These are phyloP conservation scores for Pegoplata infirma DNA, from an alignment of 2,888 invertebrate genomes.

Conservation along the genomic window DNA sequence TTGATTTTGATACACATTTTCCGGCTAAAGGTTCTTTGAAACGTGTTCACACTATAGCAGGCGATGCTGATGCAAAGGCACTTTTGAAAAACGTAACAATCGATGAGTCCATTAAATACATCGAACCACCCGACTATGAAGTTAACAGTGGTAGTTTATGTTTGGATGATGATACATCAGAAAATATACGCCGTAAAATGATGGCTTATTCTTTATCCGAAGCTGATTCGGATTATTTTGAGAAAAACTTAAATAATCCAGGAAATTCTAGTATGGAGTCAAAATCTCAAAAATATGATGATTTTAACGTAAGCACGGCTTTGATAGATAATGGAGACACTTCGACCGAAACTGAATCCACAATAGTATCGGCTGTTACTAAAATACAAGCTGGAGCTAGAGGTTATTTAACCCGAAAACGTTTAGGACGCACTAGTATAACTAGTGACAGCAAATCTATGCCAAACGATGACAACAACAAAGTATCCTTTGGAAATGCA, in stretches of 20 bases:
- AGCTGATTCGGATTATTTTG: slow-evolving; percentile 74
- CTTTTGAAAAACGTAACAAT: slow-evolving; percentile 69
- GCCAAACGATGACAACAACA: slow-evolving; percentile 66
- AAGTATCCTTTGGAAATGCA: slow-evolving; percentile 74
- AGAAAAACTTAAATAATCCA: slow-evolving; percentile 60
- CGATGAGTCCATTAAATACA: slow-evolving; percentile 65
- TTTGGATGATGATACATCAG: slow-evolving; percentile 71
- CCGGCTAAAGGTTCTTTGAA: slow-evolving; percentile 63
- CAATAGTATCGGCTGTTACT: slow-evolving; percentile 74
- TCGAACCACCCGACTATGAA: slow-evolving; percentile 54
- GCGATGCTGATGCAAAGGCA: slow-evolving; percentile 63
- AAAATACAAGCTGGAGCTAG: slow-evolving; percentile 76
- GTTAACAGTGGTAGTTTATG: slow-evolving; percentile 65
- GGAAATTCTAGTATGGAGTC: slow-evolving; percentile 11
- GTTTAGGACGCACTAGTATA: slow-evolving; percentile 70
- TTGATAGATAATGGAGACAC: slow-evolving; percentile 70
- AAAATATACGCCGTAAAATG: slow-evolving; percentile 74
- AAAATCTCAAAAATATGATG: slow-evolving; percentile 65
- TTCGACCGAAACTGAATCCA: slow-evolving; percentile 76
- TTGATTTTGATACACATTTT: neutral
- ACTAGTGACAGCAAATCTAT: slow-evolving; percentile 68
- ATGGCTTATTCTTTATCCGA: slow-evolving; percentile 75
- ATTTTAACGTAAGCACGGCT: slow-evolving; percentile 74
- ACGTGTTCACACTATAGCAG: slow-evolving; percentile 69
- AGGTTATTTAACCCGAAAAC: slow-evolving; percentile 73